A percentile compares a stretch with the other conserved stretches of the same genome.
Conservation (phyloP, 2,113 vertebrate genomes). For the Neodontobutis hainanensis region DNA sequence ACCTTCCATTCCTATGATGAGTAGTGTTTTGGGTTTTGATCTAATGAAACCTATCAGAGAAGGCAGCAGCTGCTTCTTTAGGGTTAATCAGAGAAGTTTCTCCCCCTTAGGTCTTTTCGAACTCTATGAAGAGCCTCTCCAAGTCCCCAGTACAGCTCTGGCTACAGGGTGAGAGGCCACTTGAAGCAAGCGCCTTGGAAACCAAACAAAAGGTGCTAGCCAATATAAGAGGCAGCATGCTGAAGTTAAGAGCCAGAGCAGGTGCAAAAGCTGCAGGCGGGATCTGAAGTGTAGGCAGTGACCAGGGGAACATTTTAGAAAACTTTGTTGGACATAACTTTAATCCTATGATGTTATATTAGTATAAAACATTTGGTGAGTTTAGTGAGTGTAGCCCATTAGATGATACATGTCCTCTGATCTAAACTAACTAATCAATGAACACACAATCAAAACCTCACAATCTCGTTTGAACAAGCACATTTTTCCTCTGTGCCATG, state of each 20-base stretch:
- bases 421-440: too few species aligned
- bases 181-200: conserved; percentile 67
- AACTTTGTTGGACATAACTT: conserved; percentile 9
- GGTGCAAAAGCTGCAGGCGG: conserved; percentile 58
- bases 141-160: conserved; percentile 28
- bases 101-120: conserved; percentile 12
- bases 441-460: too few species aligned
- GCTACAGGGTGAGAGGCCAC: conserved; percentile 58
- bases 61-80: conserved; percentile 28
- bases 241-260: conserved; percentile 33
- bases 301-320: conserved; percentile 66
- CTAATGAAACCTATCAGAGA: conserved; percentile 10
- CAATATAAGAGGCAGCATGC: conserved; percentile 15
- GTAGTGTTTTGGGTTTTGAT: background rate
- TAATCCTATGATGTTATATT: conserved; percentile 1
- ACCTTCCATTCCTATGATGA: conserved; percentile 61
- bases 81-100: conserved; percentile 37
- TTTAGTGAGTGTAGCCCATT: too few species aligned
- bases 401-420: too few species aligned
- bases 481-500: background rate
- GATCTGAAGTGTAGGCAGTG: conserved; percentile 56
- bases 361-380: background rate
- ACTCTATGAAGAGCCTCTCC: conserved; percentile 45
- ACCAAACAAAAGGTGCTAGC: conserved; percentile 69
- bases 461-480: too few species aligned